phyloP scores from a whole-genome alignment of 1,140 invertebrate genomes.

The Aricia agestis region DNA sequence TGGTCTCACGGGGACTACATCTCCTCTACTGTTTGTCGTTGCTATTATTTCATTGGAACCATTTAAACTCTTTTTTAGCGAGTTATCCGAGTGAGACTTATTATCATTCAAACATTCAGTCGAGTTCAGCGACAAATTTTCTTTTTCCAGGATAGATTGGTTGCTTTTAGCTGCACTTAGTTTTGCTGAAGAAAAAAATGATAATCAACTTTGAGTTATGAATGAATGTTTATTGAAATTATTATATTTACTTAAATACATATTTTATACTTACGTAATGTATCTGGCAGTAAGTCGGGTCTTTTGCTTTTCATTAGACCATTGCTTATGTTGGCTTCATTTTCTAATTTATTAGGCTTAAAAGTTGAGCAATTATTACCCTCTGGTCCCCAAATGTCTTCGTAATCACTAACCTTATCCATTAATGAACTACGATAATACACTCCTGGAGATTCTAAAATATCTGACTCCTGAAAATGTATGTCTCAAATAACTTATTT shows the following conservation, averaged over 20 bases:
- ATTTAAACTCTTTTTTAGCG: slow-evolving; percentile 62
- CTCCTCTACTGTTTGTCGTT: slow-evolving; percentile 73
- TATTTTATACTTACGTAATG: slow-evolving; percentile 75
- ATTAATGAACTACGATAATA: slow-evolving; percentile 91
- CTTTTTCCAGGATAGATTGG: slow-evolving; percentile 65
- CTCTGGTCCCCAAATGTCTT: slow-evolving; percentile 93
- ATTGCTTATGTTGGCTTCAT: slow-evolving; percentile 71
- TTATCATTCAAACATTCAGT: slow-evolving; percentile 63
- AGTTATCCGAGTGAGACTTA: slow-evolving; percentile 56
- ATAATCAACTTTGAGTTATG: background rate
- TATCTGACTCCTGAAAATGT: slow-evolving; percentile 86
- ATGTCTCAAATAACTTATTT: background rate
- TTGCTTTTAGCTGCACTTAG: slow-evolving; percentile 62
- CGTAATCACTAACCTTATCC: slow-evolving; percentile 96
- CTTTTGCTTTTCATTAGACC: slow-evolving; percentile 76
- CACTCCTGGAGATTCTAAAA: slow-evolving; percentile 86
- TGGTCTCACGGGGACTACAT: slow-evolving; percentile 67
- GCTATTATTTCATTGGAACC: slow-evolving; percentile 70
- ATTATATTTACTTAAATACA: background rate
- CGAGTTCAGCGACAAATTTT: slow-evolving; percentile 62
- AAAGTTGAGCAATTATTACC: slow-evolving; percentile 78
- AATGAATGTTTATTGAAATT: background rate
- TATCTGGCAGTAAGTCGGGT: slow-evolving; percentile 82
- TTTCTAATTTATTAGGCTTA: slow-evolving; percentile 74
- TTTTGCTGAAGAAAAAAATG: slow-evolving; percentile 52